Evolutionary conservation across 1,140 invertebrate genomes (phyloP), one percentile per base, ranked within the genome.

Genomic region (Macrobrachium rosenbergii): DNA sequence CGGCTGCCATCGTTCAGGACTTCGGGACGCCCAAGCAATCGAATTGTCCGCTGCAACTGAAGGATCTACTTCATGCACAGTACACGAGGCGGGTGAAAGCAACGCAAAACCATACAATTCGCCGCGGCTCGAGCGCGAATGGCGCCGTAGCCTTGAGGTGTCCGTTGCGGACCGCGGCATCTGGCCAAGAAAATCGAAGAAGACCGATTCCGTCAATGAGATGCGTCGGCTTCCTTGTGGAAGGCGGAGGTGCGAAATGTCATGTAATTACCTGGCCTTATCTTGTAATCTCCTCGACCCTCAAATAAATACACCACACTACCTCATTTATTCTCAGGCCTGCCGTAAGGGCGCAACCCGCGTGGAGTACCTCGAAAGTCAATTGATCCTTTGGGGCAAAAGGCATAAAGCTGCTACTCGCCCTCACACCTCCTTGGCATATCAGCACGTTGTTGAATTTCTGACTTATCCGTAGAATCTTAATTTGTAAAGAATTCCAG

Each of bases 241-340:
- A 23, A 81, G 79, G 79, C 37, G 79, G 79, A 81, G 79, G 79
- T 81, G 79, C 63, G 23, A 81, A 81, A 62, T 81, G 79, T 81
- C 79, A 81, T 81, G 79, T 81, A 81, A 81, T 81, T 81, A 81
- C 62, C 79, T 67, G 37, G 60, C 14, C 79, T 81, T 81, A 81
- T 81, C 79, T 81, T 81, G 79, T 81, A 81, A 81, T 81, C 79
- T 37, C 79, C 63, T 45, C 62, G 62, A 45, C 62, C 60, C 73
- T 76, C 79, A 81, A 81, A 81, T 81, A 81, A 81, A 81, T 81
- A 81, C 79, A 81, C 60, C 60, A 81, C 79, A 81, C 79, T 81
- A 81, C 79, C 79, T 67, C 79, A 81, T 81, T 81, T 81, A 81
- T 58, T 37, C 79, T 45, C 60, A 5, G 7, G 6, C 17, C 17